phyloP scores from a whole-genome alignment of 2,797 vertebrate genomes.

The Benthosema pterotum region DNA sequence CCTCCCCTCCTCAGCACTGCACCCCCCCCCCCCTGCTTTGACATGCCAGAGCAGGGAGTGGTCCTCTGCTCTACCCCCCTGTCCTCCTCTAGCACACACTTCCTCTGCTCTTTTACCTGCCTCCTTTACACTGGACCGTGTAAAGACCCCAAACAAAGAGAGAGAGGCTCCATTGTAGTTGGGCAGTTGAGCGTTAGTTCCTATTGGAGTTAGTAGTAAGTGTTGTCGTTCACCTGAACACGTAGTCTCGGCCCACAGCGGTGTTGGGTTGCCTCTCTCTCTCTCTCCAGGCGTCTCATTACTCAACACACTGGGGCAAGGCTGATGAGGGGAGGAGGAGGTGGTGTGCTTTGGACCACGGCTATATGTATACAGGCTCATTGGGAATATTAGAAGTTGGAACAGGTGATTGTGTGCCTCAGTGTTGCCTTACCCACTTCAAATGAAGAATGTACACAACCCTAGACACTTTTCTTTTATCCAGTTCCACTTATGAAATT shows the following conservation, averaged over 20 bases:
- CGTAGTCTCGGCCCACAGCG: conserved; percentile 13
- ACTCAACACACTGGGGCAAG: conserved; percentile 10
- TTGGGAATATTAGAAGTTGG: background rate
- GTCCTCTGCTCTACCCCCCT: background rate
- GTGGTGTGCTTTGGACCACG: conserved; percentile 7
- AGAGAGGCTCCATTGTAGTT: conserved; percentile 36
- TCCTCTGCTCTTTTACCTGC: conserved; percentile 26
- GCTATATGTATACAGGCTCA: conserved; percentile 2
- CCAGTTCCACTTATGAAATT: too few relatives aligned
- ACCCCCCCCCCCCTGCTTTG: background rate
- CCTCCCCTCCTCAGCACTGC: conserved; percentile 16
- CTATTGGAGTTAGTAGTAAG: conserved; percentile 18
- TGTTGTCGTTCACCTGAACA: conserved; percentile 48
- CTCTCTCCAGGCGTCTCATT: conserved; percentile 38
- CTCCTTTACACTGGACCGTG: conserved; percentile 24
- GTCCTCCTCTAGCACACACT: background rate
- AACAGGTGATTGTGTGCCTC: background rate
- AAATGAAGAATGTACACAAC: too few relatives aligned
- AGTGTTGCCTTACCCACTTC: background rate
- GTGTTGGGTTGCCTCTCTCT: conserved; percentile 8
- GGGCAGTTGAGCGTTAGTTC: conserved; percentile 20
- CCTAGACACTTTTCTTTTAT: too few relatives aligned
- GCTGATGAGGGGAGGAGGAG: background rate
- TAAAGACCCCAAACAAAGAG: conserved; percentile 46
- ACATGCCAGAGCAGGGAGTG: conserved; percentile 34